Evolutionary conservation across 2,888 invertebrate genomes (phyloP).

Genomic region (Plebejus argus): DNA sequence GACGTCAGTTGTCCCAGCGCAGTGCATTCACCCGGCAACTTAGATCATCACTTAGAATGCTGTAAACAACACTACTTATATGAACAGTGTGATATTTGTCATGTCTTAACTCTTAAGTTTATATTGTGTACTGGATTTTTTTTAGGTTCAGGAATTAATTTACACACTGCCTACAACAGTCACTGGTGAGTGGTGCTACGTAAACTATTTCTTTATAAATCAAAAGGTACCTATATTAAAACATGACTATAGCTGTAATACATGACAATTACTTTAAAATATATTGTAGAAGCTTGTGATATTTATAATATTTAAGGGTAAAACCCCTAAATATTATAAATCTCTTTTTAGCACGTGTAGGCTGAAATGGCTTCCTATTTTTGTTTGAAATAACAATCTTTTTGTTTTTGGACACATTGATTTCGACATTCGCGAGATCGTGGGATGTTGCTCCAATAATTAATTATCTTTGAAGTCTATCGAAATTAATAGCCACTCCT

Average conservation of each 20-base stretch:
- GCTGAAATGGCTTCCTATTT: background rate
- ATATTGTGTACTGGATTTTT: background rate
- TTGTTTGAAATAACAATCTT: background rate
- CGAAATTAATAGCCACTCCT: background rate
- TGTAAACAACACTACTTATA: constrained; percentile 36
- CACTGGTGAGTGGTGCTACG: background rate
- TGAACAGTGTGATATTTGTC: constrained; percentile 1
- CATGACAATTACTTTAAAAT: background rate
- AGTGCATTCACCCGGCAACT: constrained; percentile 47
- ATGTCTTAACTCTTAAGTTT: background rate
- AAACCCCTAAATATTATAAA: background rate
- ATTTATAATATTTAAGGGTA: background rate
- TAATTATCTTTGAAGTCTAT: background rate
- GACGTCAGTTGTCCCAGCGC: constrained; percentile 44
- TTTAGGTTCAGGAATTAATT: background rate
- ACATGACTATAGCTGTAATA: background rate
- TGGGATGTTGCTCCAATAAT: constrained; percentile 8
- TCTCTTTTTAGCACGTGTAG: background rate
- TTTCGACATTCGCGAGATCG: background rate
- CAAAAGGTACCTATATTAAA: background rate
- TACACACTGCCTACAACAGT: background rate
- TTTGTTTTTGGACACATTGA: background rate
- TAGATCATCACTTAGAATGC: constrained; percentile 46
- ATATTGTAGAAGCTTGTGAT: background rate
- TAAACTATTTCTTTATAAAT: too few relatives aligned